Base-by-base conservation (phyloP, 2,113 vertebrate species). In the Gorilla gorilla region DNA sequence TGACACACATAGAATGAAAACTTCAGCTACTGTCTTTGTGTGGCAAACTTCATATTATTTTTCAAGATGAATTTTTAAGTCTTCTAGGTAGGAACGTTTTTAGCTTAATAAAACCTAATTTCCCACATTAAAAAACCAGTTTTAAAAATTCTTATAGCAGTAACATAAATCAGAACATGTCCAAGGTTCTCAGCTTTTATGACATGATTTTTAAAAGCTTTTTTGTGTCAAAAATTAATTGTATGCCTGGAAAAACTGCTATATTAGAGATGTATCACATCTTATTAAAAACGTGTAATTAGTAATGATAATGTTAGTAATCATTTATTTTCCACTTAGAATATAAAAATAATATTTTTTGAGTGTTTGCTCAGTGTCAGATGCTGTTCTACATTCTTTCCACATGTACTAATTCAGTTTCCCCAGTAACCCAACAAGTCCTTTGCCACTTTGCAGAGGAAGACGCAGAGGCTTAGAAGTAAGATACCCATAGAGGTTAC, bases 51-150 rank as follows among this genome's bases (percentile, higher is more conserved):
- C 35, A 55, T n/a, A 57, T 43, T 79, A 40, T 43, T 86, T 27
- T 79, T 95, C 70, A 96, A 93, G 93, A 87, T n/a, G 8, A 82
- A 90, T 59, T n/a, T 80, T 93, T 90, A 88, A 90, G 13, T 94
- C 73, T 94, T 96, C 57, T 88, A 25, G 30, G 30, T 70, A 92
- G 43, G 30, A 95, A 75, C 4, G 25, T 87, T 78, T 95, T 91
- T n/a, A 85, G 52, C 40, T 85, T 94, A 66, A 91, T 88, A 79
- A 94, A 78, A 94, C 78, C 35, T 87, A 38, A 70, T 80, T 90
- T 87, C 59, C 11, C 84, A 87, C 57, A 27, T 79, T 93, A 79
- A 70, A 79, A 50, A 50, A 50, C 20, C 25, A 25, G 5, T 86
- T 78, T 88, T 40, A 38, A 79, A 79, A 72, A 61, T 91, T 94